phyloP scores from a whole-genome alignment of 2,888 invertebrate genomes.

The Tuta absoluta region DNA sequence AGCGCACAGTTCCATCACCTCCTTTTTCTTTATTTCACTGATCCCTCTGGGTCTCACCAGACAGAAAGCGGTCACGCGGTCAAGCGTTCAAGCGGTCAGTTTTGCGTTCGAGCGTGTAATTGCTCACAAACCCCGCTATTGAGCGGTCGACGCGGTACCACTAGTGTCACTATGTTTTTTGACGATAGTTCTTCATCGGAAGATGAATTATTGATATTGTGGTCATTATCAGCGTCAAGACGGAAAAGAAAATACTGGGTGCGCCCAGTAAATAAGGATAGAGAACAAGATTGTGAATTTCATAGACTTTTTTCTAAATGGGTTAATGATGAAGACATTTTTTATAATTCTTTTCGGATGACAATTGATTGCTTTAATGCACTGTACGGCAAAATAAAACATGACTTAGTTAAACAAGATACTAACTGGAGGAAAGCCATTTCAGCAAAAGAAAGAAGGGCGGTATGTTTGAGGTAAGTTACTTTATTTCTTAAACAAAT shows the following conservation, averaged over 20 bases:
- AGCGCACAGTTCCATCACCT: too few species aligned
- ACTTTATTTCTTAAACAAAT: background rate
- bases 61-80: too few species aligned
- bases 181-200: too few species aligned
- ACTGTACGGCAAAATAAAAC: background rate
- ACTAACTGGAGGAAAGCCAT: conserved; percentile 4
- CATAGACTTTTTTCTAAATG: background rate
- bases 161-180: too few species aligned
- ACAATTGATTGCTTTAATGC: background rate
- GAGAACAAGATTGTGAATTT: background rate
- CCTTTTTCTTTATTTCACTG: too few species aligned
- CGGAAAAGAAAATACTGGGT: conserved; percentile 4
- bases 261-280: background rate
- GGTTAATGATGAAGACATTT: background rate
- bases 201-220: background rate
- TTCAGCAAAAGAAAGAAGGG: background rate
- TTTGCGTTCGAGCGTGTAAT: too few species aligned
- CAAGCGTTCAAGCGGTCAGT: too few species aligned
- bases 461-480: conserved; percentile 9
- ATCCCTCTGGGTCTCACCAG: too few species aligned
- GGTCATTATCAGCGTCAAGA: background rate
- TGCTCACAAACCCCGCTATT: too few species aligned
- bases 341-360: conserved; percentile 2
- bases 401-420: background rate
- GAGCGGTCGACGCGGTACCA: too few species aligned